Conservation (phyloP, 2,797 vertebrate genomes). For the Artibeus lituratus region DNA sequence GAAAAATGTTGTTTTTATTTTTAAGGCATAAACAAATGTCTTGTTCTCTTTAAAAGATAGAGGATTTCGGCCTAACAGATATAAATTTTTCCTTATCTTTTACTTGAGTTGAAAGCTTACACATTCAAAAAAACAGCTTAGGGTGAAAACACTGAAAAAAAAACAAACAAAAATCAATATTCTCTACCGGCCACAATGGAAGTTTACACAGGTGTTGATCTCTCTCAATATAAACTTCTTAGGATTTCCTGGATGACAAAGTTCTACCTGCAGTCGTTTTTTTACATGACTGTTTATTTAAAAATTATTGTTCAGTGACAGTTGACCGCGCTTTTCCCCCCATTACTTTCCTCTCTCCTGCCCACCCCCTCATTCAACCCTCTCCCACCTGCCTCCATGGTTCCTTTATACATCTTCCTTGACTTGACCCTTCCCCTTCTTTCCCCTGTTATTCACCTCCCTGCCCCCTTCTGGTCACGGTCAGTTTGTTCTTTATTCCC, state of each 20-base stretch:
- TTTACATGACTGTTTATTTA: no score
- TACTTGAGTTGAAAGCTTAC: not conserved
- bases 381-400: no score
- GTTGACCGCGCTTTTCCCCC: no score
- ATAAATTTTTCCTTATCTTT: not conserved
- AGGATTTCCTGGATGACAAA: not conserved
- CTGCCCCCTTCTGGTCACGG: no score
- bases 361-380: no score
- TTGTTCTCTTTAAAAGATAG: not conserved
- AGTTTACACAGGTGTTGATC: not conserved
- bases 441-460: no score
- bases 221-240: not conserved
- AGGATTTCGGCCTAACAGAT: not conserved
- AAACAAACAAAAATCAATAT: not conserved
- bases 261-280: not conserved
- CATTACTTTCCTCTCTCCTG: no score
- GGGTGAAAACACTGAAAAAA: not conserved
- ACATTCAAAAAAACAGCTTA: not conserved
- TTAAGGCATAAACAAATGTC: not conserved
- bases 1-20: not conserved
- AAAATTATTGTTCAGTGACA: no score
- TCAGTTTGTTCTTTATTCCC: no score
- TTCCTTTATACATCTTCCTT: no score
- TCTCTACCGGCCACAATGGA: not conserved
- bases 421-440: no score